Evolutionary conservation across 2,888 invertebrate genomes (phyloP).

Genomic region (Callyntrura guangdongensis): DNA sequence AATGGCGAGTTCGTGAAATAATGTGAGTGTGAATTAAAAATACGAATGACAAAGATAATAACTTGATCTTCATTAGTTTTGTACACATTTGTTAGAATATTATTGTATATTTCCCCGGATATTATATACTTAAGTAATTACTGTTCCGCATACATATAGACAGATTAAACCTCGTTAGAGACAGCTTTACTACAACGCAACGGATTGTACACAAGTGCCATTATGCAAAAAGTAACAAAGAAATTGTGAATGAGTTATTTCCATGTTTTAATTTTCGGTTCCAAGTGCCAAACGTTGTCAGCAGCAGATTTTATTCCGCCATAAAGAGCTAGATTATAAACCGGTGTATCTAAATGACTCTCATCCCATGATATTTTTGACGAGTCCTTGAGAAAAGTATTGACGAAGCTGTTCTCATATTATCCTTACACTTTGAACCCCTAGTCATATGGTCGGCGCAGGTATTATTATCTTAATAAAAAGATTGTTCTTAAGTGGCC

Average conservation of each 20-base stretch:
- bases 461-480: neutral
- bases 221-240: conserved; percentile 50
- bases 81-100: conserved; percentile 23
- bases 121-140: neutral
- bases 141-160: neutral
- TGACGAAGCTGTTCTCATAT: conserved; percentile 16
- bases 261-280: conserved; percentile 3
- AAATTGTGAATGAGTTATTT: conserved; percentile 41
- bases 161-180: conserved; percentile 5
- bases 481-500: neutral
- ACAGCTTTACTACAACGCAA: neutral
- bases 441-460: conserved; percentile 46
- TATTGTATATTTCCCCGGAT: neutral
- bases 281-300: conserved; percentile 28
- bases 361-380: neutral
- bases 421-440: conserved; percentile 1
- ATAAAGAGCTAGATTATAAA: neutral
- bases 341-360: neutral
- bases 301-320: neutral
- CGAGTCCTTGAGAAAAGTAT: neutral
- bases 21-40: neutral
- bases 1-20: conserved; percentile 17
- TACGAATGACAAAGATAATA: neutral
- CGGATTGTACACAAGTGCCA: conserved; percentile 57
- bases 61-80: conserved; percentile 41